Percentiles rank a stretch among this genome's conserved stretches.
These are phyloP conservation scores for Serrognathus titanus DNA, from an alignment of 2,888 invertebrate species.

Conservation along the genomic window DNA sequence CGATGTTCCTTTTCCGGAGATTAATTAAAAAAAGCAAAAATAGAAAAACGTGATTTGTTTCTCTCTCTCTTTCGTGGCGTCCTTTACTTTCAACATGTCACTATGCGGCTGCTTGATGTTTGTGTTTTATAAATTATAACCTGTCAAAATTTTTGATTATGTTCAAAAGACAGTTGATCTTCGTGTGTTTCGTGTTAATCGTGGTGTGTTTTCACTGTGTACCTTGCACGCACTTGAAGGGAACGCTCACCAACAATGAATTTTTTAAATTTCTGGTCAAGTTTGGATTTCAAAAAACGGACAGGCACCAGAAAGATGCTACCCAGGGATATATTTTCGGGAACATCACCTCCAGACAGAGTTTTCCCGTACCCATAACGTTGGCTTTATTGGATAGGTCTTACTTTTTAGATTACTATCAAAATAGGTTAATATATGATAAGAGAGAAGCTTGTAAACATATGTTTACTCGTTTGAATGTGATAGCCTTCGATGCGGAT, in stretches of 20 bases:
- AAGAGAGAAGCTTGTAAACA: constrained; percentile 73
- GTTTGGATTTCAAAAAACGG: constrained; percentile 96
- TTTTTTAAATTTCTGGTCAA: constrained; percentile 91
- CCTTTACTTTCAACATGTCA: no score
- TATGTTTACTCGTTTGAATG: constrained; percentile 84
- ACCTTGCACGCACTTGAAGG: constrained; percentile 53
- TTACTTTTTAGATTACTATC: constrained; percentile 87
- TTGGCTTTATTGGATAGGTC: constrained; percentile 87
- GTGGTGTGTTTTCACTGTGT: constrained; percentile 25
- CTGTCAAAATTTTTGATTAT: constrained; percentile 22
- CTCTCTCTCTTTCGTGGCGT: no score
- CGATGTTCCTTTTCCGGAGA: no score
- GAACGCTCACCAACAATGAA: constrained; percentile 64
- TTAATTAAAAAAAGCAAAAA: no score
- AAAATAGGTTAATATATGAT: constrained; percentile 64
- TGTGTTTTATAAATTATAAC: not conserved
- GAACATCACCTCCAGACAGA: constrained; percentile 75
- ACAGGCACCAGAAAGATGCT: constrained; percentile 76
- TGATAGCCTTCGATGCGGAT: constrained; percentile 77
- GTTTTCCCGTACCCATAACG: constrained; percentile 68
- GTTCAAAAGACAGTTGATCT: constrained; percentile 21
- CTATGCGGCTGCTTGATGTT: no score
- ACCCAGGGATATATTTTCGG: constrained; percentile 96
- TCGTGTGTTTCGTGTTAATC: constrained; percentile 26
- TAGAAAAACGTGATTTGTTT: no score